These are phyloP conservation scores for Phaethon lepturus DNA, from an alignment of 2,113 vertebrate species.

Conservation along the genomic window DNA sequence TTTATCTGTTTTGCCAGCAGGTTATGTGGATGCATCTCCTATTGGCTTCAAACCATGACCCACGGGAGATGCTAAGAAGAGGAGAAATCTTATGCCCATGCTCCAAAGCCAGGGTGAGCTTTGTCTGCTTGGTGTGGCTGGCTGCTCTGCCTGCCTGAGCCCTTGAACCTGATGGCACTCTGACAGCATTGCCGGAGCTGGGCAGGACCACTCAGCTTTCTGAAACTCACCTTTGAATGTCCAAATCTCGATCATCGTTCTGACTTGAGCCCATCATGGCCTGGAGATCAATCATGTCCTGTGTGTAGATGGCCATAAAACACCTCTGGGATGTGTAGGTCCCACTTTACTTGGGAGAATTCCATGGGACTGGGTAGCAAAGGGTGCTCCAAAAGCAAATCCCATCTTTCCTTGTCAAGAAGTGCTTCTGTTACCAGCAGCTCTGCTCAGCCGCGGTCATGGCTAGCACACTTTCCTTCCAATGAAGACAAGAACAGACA, in stretches of 20 bases:
- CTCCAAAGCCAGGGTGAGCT: background rate
- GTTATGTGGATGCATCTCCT: background rate
- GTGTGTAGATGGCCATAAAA: background rate
- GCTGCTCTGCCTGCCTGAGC: background rate
- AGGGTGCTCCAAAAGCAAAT: background rate
- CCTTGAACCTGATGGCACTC: background rate
- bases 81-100: background rate
- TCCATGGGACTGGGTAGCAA: background rate
- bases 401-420: background rate
- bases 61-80: background rate
- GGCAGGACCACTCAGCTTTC: background rate
- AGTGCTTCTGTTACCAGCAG: background rate
- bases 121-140: background rate
- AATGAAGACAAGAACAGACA: background rate
- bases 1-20: background rate
- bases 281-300: background rate
- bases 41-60: background rate
- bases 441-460: background rate
- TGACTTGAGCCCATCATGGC: background rate
- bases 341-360: background rate
- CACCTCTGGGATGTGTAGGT: no score
- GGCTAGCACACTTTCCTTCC: background rate
- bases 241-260: background rate
- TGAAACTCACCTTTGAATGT: background rate
- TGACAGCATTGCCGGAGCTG: background rate